Evolutionary conservation across 2,113 vertebrate genomes (phyloP), one percentile per base, ranked within the genome.

Genomic region (Urocolius indicus): DNA sequence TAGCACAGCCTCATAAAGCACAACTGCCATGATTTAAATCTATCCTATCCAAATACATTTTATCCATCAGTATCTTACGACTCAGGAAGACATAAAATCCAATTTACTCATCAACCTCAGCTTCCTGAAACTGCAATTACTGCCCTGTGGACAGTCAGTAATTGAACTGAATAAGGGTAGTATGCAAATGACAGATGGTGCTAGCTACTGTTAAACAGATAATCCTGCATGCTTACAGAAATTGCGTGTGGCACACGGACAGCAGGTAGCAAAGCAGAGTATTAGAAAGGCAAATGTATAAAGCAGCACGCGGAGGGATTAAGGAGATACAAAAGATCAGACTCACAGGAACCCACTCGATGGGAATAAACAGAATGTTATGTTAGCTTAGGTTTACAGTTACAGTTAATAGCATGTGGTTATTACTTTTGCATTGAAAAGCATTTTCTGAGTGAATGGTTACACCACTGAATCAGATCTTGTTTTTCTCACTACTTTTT

Each of bases 91-190:
- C 55, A 74, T 67, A 92, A 95, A 88, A 83, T 72, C 88, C 76
- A 79, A 94, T 93, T 94, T 90, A 91, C 34, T 95, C 72, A 90
- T 96, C 94, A 97, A 94, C 85, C 85, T 92, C 62, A 83, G 79
- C 79, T 91, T 95, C 84, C 72, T 86, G 79, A 94, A 93, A 83
- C 68, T 34, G 67, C 82, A 90, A 82, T 94, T 95, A 93, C 85
- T 90, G 85, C 65, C 68, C 68, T 46, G 57, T 88, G 90, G 82
- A 67, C 34, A 84, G 68, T n/a, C 71, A 88, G 55, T 72, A 96
- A 93, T 61, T 93, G 71, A 95, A 83, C 6, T 84, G 75, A 90
- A 36, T 69, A 67, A 0, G 54, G 46, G 51, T 9, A 77, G 75
- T 63, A 95, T 55, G 38, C 75, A 93, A 91, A 94, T 61, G 43